Conservation (phyloP, 1,140 invertebrate species). For the Sarcophaga peregrina region DNA sequence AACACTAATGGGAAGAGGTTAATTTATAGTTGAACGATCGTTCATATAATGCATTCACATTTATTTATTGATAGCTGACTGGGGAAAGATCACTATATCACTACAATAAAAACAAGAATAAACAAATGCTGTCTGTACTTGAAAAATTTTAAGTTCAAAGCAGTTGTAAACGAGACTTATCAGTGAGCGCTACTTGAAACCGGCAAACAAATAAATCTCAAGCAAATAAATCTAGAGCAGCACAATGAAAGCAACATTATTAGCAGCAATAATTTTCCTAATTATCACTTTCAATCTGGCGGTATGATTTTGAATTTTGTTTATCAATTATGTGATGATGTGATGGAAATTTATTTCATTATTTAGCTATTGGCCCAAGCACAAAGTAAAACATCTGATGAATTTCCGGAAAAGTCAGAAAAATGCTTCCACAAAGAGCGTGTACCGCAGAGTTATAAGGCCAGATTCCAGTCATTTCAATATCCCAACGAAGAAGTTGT, state of each 20-base stretch:
- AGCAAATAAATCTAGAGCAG: not conserved
- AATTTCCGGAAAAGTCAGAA: slow-evolving; percentile 39
- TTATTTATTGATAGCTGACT: not conserved
- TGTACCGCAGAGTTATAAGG: slow-evolving; percentile 4
- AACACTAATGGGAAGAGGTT: too few species aligned
- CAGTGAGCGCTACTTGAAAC: not conserved
- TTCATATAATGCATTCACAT: too few species aligned
- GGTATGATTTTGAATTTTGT: not conserved
- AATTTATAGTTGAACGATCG: too few species aligned
- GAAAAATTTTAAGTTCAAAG: not conserved
- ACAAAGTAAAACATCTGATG: slow-evolving; percentile 35
- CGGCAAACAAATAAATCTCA: not conserved
- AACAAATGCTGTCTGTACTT: not conserved
- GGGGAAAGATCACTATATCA: not conserved
- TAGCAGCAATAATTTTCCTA: not conserved
- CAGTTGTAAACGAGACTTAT: not conserved
- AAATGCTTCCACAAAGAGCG: slow-evolving; percentile 34
- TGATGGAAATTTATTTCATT: not conserved
- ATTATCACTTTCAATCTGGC: not conserved
- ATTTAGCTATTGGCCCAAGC: not conserved
- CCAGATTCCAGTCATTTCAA: slow-evolving; percentile 36
- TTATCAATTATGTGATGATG: too few species aligned
- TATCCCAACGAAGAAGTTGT: slow-evolving; percentile 43
- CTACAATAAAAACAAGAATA: not conserved
- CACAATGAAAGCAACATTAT: not conserved